A percentile compares a stretch with the other conserved stretches of the same genome.
phyloP scores from a whole-genome alignment of 2,888 invertebrate species.

The Vandiemenella viatica region DNA sequence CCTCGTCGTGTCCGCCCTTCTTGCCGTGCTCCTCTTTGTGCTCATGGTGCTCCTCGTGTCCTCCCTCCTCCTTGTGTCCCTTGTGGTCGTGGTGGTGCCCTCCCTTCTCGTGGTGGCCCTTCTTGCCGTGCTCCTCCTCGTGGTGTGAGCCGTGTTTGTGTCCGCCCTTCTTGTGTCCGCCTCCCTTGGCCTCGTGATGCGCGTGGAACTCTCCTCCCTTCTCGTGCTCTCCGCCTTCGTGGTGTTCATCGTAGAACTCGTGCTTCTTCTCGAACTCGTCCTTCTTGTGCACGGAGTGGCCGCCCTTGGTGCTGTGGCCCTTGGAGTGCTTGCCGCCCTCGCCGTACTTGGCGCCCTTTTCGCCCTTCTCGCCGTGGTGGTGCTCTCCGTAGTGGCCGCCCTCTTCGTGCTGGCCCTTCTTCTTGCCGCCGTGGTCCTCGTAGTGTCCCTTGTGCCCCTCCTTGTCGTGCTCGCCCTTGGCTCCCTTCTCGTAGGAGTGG shows the following conservation, averaged over 20 bases:
- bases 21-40: constrained; percentile 13
- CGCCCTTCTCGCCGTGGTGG: constrained; percentile 50
- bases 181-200: constrained; percentile 35
- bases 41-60: constrained; percentile 13
- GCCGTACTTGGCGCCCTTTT: constrained; percentile 40
- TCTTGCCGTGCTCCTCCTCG: constrained; percentile 34
- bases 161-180: constrained; percentile 19
- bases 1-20: constrained; percentile 17
- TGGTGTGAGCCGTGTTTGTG: constrained; percentile 31
- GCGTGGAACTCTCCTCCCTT: constrained; percentile 45
- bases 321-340: constrained; percentile 51
- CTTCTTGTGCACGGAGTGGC: constrained; percentile 56
- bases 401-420: constrained; percentile 45
- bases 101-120: constrained; percentile 23
- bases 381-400: constrained; percentile 48
- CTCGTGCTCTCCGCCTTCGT: constrained; percentile 48
- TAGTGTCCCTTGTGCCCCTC: constrained; percentile 47
- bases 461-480: constrained; percentile 52
- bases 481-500: constrained; percentile 44
- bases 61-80: constrained; percentile 15
- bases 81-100: constrained; percentile 20
- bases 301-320: constrained; percentile 58
- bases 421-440: constrained; percentile 44
- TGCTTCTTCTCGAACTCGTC: constrained; percentile 61
- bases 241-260: constrained; percentile 59